phyloP scores from a whole-genome alignment of 2,113 vertebrate genomes.

The Polypterus senegalus region DNA sequence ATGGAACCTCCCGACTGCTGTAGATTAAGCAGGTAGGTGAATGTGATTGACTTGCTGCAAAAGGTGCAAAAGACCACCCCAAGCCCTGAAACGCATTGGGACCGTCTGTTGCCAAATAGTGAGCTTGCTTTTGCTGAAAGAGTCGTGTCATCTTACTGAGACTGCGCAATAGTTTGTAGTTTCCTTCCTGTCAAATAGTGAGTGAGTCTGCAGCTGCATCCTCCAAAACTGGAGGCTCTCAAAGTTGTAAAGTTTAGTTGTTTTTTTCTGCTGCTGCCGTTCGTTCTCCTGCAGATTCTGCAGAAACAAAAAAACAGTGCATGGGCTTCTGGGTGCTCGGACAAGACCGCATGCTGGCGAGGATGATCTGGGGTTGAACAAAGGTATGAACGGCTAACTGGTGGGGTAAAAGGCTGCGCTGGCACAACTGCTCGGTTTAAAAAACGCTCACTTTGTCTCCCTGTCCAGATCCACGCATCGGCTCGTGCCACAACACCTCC shows the following conservation, averaged over 20 bases:
- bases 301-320: not conserved
- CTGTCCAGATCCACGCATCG: no score
- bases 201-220: constrained; percentile 37
- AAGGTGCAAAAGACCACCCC: constrained; percentile 10
- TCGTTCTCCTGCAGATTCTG: not conserved
- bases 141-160: constrained; percentile 12
- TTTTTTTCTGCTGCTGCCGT: not conserved
- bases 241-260: constrained; percentile 50
- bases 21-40: constrained; percentile 54
- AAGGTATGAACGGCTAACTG: constrained; percentile 28
- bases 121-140: constrained; percentile 28
- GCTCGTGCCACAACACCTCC: no score
- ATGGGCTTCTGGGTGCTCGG: not conserved
- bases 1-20: constrained; percentile 56
- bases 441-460: not conserved
- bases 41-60: constrained; percentile 18
- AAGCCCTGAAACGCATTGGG: constrained; percentile 21
- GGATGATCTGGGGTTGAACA: constrained; percentile 30
- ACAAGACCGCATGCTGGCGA: constrained; percentile 2
- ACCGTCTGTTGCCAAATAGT: constrained; percentile 44
- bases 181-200: constrained; percentile 57
- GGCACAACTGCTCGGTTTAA: constrained; percentile 31
- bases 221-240: constrained; percentile 23
- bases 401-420: constrained; percentile 26
- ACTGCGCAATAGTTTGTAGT: constrained; percentile 26